Base-by-base conservation (phyloP, 1,140 invertebrate species). In the Trichonephila clavata region DNA sequence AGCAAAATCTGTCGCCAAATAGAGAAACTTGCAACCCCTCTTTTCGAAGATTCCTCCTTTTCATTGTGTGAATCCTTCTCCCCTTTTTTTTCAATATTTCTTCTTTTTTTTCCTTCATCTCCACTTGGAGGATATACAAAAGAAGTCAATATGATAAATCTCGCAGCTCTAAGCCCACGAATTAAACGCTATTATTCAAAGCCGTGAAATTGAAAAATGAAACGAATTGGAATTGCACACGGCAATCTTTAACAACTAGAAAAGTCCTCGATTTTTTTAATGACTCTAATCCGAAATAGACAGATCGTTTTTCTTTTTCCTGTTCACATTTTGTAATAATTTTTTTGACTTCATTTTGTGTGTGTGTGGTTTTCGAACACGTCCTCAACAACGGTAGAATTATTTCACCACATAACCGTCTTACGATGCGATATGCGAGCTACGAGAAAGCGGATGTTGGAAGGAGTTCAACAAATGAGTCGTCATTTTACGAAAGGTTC, bases 131-230 rank as follows among this genome's bases (percentile, higher is more conserved):
- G 91, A 92, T 86, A 71, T 86, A 92, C 83, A 92, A 92, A 92
- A 86, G 91, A 92, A 92, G 81, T 92, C 91, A 92, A 86, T 92
- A 86, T 92, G 91, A 92, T 92, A 92, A 92, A 92, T 92, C 91
- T 92, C 65, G 65, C 43, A 61, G 81, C 43, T 6, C 60, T 86
- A 86, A 92, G 81, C 43, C 50, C 43, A 50, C 63, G 83, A 92
- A 92, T 86, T 92, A 65, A 86, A 65, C 91, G 81, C 65, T 92
- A 86, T 92, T 92, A 86, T 92, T 92, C 65, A 92, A 86, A 92
- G 91, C 91, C 91, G 84, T 92, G 91, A 92, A 92, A 86, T 92
- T 92, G 91, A 92, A 92, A 92, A 92, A 92, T 92, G 91, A 92
- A 92, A 92, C 83, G 81, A 83, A 86, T 61, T 92, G 77, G 57